Conservation (phyloP, 2,888 invertebrate species). For the Hemicrepidius hirtus region DNA sequence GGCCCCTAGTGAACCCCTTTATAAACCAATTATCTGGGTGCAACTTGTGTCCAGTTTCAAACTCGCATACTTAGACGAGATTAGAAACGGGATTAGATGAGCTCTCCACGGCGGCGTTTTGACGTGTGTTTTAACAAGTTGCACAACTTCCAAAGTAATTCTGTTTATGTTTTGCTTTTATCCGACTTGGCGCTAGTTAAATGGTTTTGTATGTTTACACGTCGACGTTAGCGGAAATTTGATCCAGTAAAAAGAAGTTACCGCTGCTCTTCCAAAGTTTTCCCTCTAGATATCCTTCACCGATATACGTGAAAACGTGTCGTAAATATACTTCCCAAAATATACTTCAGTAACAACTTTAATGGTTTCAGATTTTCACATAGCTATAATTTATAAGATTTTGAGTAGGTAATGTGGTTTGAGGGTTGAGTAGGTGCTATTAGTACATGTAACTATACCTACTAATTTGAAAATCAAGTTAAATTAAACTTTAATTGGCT, state of each 20-base stretch:
- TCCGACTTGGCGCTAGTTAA: slow-evolving; percentile 24
- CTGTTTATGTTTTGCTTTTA: slow-evolving; percentile 33
- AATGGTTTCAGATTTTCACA: no score
- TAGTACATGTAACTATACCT: no score
- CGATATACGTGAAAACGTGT: neutral
- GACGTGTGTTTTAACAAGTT: slow-evolving; percentile 41
- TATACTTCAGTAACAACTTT: no score
- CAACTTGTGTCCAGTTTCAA: slow-evolving; percentile 59
- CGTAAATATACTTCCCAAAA: no score
- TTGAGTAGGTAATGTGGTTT: no score
- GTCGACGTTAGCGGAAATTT: slow-evolving; percentile 30
- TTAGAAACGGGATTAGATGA: slow-evolving; percentile 43
- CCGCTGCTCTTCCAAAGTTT: slow-evolving; percentile 3
- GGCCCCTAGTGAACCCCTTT: slow-evolving; percentile 48
- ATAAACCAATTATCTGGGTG: slow-evolving; percentile 59
- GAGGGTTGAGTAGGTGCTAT: no score
- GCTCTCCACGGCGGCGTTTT: slow-evolving; percentile 33
- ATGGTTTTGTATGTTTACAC: slow-evolving; percentile 31
- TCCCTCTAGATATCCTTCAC: neutral
- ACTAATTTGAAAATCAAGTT: no score
- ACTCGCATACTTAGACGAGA: slow-evolving; percentile 55
- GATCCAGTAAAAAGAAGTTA: slow-evolving; percentile 24
- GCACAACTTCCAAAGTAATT: slow-evolving; percentile 29
- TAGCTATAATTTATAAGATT: no score
- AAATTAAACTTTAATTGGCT: no score